Base-by-base conservation (phyloP, 2,888 invertebrate genomes). In the Philonicus albiceps region DNA sequence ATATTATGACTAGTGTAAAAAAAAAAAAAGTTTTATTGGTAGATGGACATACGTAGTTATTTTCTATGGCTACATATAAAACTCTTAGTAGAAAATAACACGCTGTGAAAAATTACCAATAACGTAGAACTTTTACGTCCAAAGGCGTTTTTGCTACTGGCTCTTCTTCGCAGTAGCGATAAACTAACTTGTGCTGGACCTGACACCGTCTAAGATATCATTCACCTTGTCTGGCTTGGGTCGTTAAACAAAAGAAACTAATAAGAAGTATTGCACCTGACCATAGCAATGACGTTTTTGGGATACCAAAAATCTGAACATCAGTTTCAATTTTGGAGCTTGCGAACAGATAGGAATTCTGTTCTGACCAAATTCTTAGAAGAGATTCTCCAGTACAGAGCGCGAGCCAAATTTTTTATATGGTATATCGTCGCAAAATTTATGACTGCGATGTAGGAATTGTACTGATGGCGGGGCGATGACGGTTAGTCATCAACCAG, bases 401-500 rank as follows among this genome's bases (percentile, higher is more conserved):
- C 31, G 73, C 30, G 31, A 30, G 27, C 31, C 31, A 31, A 73
- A 31, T 31, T 31, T 27, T 73, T 31, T 31, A 2, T 16, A 37
- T 1, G 4, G 3, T 31, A 2, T 16, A 37, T 1, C 4, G 3
- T 31, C 27, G 30, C 27, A 30, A 73, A 37, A 27, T 27, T 73
- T 31, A 31, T 73, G 30, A 22, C 31, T 73, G 73, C 73, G 27
- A 30, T 73, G 16, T 49, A 49, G 49, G 49, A 49, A 49, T 49
- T 49, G 49, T 49, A 73, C 73, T 73, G n/a, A n/a, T n/a, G 27
- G 73, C 30, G 31, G 2, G 8, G 30, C 73, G 73, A 30, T 53
- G 30, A 53, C 53, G 80, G 80, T 80, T 80, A 80, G 80, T 80
- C 80, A 80, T 80, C 80, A 30, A 80, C 80, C 49, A 80, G 80